Percentiles rank a stretch among this genome's conserved stretches.
These are phyloP conservation scores for Thoracochromis brauschi DNA, from an alignment of 2,113 vertebrate species.

Conservation along the genomic window DNA sequence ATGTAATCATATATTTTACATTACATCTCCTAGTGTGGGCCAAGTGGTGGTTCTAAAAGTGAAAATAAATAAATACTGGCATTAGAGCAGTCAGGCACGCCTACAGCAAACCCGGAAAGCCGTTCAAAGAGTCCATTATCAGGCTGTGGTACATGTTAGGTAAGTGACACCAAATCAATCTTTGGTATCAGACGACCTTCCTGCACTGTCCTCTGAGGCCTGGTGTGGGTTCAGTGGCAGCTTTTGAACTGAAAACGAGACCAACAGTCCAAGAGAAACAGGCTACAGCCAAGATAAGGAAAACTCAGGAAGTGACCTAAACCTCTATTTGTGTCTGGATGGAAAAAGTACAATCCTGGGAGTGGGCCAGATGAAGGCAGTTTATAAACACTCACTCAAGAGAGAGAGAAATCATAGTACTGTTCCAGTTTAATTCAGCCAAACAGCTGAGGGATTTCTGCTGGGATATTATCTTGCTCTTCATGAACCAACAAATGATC, in stretches of 20 bases:
- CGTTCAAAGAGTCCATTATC: conserved; percentile 32
- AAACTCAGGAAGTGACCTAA: conserved; percentile 60
- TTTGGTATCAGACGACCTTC: neutral
- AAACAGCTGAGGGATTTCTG: conserved; percentile 10
- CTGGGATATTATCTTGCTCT: conserved; percentile 1
- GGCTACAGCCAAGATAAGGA: conserved; percentile 31
- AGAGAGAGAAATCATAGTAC: neutral
- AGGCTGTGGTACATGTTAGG: neutral
- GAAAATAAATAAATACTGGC: neutral
- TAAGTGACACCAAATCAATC: conserved; percentile 56
- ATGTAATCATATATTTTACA: neutral
- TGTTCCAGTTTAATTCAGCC: neutral
- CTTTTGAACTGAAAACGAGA: conserved; percentile 11
- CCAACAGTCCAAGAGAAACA: conserved; percentile 20
- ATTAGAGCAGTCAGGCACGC: neutral
- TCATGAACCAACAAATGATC: conserved; percentile 15
- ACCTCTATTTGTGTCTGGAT: conserved; percentile 51
- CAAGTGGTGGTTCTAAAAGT: neutral
- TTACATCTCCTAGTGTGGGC: neutral
- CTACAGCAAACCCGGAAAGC: neutral
- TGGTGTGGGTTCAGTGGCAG: neutral
- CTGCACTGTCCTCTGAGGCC: conserved; percentile 22
- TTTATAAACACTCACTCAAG: conserved; percentile 12
- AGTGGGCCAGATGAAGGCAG: conserved; percentile 2
- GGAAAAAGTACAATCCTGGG: conserved; percentile 15